phyloP scores from a whole-genome alignment of 2,888 invertebrate genomes.

The Eupithecia subfuscata region DNA sequence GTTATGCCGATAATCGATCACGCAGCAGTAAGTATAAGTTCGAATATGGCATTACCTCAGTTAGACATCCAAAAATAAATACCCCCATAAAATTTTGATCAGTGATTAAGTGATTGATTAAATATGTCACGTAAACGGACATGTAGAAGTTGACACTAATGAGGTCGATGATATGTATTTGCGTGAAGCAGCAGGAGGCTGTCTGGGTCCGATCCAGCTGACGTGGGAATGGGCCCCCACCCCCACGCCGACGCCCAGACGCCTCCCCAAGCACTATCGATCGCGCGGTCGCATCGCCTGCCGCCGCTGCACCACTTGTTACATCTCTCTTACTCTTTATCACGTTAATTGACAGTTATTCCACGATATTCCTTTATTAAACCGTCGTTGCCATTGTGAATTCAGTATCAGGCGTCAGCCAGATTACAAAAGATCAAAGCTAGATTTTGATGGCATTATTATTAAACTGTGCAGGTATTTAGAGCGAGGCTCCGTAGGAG shows the following conservation, averaged over 20 bases:
- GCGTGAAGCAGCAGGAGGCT: slow-evolving; percentile 45
- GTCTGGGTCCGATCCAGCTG: slow-evolving; percentile 55
- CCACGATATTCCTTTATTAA: slow-evolving; percentile 6
- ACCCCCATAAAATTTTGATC: neutral
- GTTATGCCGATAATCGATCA: slow-evolving; percentile 6
- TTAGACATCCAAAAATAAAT: neutral
- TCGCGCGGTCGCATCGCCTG: slow-evolving; percentile 52
- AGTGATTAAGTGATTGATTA: slow-evolving; percentile 2
- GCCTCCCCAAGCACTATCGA: slow-evolving; percentile 54
- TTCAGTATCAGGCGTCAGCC: slow-evolving; percentile 3
- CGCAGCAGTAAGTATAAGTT: neutral
- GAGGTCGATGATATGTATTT: slow-evolving; percentile 47
- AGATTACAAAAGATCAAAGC: slow-evolving; percentile 12
- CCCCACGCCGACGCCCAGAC: slow-evolving; percentile 45
- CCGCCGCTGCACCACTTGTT: slow-evolving; percentile 75
- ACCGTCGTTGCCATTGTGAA: slow-evolving; percentile 8
- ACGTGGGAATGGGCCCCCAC: slow-evolving; percentile 50
- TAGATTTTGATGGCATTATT: slow-evolving; percentile 9
- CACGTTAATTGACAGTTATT: slow-evolving; percentile 1
- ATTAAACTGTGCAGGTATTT: slow-evolving; percentile 22
- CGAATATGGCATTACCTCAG: neutral
- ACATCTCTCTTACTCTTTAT: slow-evolving; percentile 56
- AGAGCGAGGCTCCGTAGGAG: slow-evolving; percentile 42
- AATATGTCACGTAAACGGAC: neutral
- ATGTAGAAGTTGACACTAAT: slow-evolving; percentile 34